These are phyloP conservation scores for Pseudomyrmex dendroicus DNA, from an alignment of 1,140 invertebrate species.

Conservation along the genomic window DNA sequence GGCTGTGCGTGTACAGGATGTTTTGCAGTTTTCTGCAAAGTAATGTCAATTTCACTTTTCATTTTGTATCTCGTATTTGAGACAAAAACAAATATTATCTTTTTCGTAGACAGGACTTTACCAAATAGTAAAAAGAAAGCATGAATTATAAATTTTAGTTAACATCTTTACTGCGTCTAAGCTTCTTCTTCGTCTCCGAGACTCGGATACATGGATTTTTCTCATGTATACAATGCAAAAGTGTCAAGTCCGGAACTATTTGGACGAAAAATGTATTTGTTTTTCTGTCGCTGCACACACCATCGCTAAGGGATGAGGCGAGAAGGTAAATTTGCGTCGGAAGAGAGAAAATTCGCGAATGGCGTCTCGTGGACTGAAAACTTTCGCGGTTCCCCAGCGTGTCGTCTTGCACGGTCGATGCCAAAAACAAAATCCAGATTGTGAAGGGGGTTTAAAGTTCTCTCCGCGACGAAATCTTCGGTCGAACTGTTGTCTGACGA, in stretches of 20 bases:
- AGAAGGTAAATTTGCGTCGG: conserved; percentile 39
- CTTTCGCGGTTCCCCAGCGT: conserved; percentile 61
- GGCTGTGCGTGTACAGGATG: conserved; percentile 29
- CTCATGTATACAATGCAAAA: neutral
- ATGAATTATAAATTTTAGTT: neutral
- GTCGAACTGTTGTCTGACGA: conserved; percentile 59
- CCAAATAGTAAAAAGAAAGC: neutral
- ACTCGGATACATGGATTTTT: neutral
- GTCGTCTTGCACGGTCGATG: conserved; percentile 45
- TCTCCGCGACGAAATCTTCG: conserved; percentile 39
- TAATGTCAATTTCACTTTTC: conserved; percentile 44
- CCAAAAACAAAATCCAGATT: conserved; percentile 72
- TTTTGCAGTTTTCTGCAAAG: conserved; percentile 38
- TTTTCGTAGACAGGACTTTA: conserved; percentile 7
- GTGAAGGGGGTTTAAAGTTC: conserved; percentile 65
- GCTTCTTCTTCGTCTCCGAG: neutral
- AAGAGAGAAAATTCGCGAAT: conserved; percentile 58
- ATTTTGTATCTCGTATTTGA: conserved; percentile 30
- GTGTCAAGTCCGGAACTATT: neutral
- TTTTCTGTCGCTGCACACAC: conserved; percentile 45
- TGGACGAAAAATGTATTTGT: conserved; percentile 64
- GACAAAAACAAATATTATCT: conserved; percentile 14
- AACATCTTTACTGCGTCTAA: neutral
- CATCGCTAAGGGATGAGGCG: too few species aligned
- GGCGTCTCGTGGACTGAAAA: conserved; percentile 68